Evolutionary conservation across 2,113 vertebrate species (phyloP).

Genomic region (Empidonax alnorum): DNA sequence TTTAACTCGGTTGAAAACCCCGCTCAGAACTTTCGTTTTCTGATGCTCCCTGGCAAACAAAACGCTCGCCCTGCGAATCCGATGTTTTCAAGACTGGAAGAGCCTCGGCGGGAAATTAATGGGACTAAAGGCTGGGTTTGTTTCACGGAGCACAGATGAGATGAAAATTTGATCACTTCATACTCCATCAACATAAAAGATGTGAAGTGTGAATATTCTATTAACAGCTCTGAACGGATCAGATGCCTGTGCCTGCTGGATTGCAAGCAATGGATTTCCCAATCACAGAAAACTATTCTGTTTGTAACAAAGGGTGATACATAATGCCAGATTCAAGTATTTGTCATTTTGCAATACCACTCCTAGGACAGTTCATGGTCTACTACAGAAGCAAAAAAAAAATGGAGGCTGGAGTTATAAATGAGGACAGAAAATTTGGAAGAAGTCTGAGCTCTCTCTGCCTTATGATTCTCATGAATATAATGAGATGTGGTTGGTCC

Average conservation of each 20-base stretch:
- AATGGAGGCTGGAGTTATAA: neutral
- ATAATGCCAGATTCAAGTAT: neutral
- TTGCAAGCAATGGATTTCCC: neutral
- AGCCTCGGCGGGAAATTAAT: neutral
- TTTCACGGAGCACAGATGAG: neutral
- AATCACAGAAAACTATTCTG: neutral
- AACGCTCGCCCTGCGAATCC: neutral
- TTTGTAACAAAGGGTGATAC: neutral
- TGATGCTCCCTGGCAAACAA: neutral
- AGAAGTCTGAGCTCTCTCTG: neutral
- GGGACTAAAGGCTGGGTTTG: neutral
- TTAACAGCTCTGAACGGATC: neutral
- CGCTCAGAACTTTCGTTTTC: neutral
- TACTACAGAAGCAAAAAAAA: neutral
- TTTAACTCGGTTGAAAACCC: neutral
- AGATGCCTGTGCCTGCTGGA: neutral
- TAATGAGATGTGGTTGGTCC: neutral
- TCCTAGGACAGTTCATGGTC: conserved; percentile 14
- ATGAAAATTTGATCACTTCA: neutral
- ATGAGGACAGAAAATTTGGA: neutral
- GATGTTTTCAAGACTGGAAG: neutral
- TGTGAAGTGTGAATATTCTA: neutral
- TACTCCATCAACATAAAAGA: neutral
- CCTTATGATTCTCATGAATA: neutral
- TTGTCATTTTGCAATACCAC: conserved; percentile 21